Conservation (phyloP, 2,888 invertebrate species). For the Drosophila hawaiiensis region DNA sequence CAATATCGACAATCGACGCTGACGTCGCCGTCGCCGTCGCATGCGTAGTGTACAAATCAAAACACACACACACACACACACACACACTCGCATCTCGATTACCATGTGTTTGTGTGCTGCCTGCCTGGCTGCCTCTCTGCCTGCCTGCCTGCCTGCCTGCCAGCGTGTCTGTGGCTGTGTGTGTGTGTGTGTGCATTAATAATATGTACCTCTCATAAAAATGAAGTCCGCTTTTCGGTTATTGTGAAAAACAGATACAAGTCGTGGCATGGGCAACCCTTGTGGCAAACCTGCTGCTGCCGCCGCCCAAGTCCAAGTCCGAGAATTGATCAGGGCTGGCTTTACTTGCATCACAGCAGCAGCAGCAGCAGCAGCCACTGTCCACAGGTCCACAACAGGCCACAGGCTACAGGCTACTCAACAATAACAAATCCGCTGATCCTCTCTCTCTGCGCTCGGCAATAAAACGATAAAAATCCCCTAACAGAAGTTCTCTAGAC, state of each 20-base stretch:
- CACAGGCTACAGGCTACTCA: neutral
- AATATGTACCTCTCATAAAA: conserved; percentile 64
- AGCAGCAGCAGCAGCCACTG: conserved; percentile 24
- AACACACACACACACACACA: conserved; percentile 26
- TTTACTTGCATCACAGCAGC: conserved; percentile 59
- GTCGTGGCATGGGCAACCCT: conserved; percentile 44
- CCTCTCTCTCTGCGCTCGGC: neutral
- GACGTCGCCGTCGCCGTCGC: conserved; percentile 35
- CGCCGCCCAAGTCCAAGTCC: conserved; percentile 12
- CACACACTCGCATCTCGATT: conserved; percentile 9
- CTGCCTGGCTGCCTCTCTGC: conserved; percentile 25
- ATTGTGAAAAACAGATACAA: conserved; percentile 20
- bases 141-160: conserved; percentile 34
- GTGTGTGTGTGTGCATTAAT: conserved; percentile 51
- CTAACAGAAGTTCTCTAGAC: conserved; percentile 68
- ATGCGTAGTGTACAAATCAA: conserved; percentile 42
- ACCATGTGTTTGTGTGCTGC: conserved; percentile 15
- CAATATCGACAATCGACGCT: conserved; percentile 75
- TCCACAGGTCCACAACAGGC: conserved; percentile 1
- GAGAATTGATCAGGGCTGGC: conserved; percentile 21
- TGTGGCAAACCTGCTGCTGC: conserved; percentile 52
- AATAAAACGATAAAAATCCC: conserved; percentile 73
- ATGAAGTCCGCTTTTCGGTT: conserved; percentile 59
- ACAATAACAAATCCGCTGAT: conserved; percentile 43
- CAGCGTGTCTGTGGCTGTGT: conserved; percentile 1